Evolutionary conservation across 2,888 invertebrate species (phyloP).

Genomic region (Ochropleura plecta): DNA sequence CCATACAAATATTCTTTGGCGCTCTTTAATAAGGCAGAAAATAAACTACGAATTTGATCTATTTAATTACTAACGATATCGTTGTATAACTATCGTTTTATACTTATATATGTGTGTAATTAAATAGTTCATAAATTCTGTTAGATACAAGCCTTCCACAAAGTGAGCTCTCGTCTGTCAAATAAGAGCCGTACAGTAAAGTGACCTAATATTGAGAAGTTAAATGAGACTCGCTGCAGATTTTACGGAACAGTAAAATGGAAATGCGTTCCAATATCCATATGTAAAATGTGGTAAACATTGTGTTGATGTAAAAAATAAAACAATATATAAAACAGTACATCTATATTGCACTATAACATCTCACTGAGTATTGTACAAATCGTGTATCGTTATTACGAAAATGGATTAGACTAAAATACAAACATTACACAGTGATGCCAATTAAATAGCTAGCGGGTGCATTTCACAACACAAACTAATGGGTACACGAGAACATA

Average conservation of each 20-base stretch:
- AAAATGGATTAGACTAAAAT: conserved; percentile 72
- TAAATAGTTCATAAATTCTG: no score
- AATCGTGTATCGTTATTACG: conserved; percentile 79
- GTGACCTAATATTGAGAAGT: neutral
- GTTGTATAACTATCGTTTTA: no score
- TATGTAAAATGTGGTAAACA: neutral
- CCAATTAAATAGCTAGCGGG: conserved; percentile 77
- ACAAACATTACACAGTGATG: conserved; percentile 76
- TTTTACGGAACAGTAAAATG: neutral
- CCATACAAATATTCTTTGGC: no score
- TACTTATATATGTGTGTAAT: no score
- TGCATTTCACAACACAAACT: conserved; percentile 72
- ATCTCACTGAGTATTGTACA: conserved; percentile 89
- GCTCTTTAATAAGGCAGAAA: no score
- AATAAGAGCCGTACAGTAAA: no score
- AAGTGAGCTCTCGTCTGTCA: no score
- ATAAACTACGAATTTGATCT: no score
- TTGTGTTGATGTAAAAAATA: conserved; percentile 61
- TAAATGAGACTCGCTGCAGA: neutral
- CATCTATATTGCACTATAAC: conserved; percentile 91
- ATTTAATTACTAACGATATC: no score
- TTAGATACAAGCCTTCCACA: no score
- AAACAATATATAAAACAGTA: conserved; percentile 84
- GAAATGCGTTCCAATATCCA: neutral
- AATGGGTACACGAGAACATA: conserved; percentile 53